A percentile compares a stretch with the other conserved stretches of the same genome.
These are phyloP conservation scores for Lochmaea capreae DNA, from an alignment of 2,888 invertebrate genomes.

Conservation along the genomic window DNA sequence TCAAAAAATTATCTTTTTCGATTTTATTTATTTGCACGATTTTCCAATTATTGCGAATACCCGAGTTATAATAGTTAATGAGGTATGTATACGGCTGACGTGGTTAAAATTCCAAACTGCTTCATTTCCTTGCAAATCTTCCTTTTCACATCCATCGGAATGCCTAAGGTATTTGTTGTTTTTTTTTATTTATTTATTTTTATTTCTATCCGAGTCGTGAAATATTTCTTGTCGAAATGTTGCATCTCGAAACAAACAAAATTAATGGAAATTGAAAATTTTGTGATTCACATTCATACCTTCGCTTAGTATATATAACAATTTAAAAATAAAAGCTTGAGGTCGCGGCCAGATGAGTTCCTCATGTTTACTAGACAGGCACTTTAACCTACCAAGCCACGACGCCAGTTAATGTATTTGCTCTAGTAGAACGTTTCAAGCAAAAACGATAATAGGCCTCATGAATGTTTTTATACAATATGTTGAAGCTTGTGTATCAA, in stretches of 20 bases:
- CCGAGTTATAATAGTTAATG: slow-evolving; percentile 1
- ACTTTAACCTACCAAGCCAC: no score
- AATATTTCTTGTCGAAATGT: slow-evolving; percentile 2
- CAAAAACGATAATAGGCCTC: no score
- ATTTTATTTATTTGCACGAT: not conserved
- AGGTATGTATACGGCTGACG: not conserved
- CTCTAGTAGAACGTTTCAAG: no score
- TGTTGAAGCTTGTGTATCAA: no score
- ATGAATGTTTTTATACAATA: no score
- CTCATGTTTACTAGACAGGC: no score
- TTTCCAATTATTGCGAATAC: not conserved
- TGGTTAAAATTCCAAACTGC: slow-evolving; percentile 20
- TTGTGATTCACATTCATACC: no score
- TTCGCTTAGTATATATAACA: no score
- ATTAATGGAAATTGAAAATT: no score
- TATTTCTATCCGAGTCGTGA: not conserved
- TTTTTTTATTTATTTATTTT: not conserved
- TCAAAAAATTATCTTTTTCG: not conserved
- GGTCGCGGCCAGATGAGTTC: no score
- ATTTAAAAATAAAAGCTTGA: no score
- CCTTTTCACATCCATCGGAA: slow-evolving; percentile 28
- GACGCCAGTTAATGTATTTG: no score
- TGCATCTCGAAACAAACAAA: not conserved
- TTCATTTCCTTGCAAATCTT: slow-evolving; percentile 29
- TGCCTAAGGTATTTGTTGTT: slow-evolving; percentile 17